Evolutionary conservation across 2,888 invertebrate genomes (phyloP), one percentile per base, ranked within the genome.

Genomic region (Phasia obesa): DNA sequence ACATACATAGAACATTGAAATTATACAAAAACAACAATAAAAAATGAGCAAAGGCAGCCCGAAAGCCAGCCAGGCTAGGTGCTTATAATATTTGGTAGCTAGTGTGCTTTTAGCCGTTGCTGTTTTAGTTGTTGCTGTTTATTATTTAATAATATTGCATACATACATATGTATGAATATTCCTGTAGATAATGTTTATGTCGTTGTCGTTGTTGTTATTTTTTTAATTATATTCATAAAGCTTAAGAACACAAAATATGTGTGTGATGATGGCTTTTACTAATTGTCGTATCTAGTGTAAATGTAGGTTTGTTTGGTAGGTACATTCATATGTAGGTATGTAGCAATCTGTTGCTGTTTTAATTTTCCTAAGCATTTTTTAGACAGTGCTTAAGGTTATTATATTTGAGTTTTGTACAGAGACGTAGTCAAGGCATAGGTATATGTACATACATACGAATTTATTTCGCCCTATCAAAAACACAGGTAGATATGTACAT

Each of bases 361-460:
- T 70, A 21, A 55, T 76, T 69, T 80, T 80, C 21, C 49, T 53
- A 71, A 71, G 31, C 44, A 57, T 81, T 81, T 81, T 71, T 76
- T 60, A 62, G 76, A n/a, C 64, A 71, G 44, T 70, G 67, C 62
- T 80, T 80, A 81, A 81, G 81, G 76, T 76, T 81, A 71, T 74
- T 62, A 19, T 21, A 38, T 38, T 60, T 44, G 25, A 42, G 17
- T 62, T 25, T 42, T 25, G 13, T 19, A 4, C 64, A 55, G 38
- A 42, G 55, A 19, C 67, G 67, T 53, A 17, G 17, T 27, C n/a
- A 47, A 47, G 15, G 38, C 21, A 6, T 59, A 38, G n/a, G n/a
- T n/a, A n/a, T n/a, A n/a, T n/a, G n/a, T n/a, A n/a, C n/a, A n/a
- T n/a, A n/a, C n/a, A n/a, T n/a, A n/a, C n/a, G n/a, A n/a, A n/a